Evolutionary conservation across 1,140 invertebrate genomes (phyloP).

Genomic region (Lepeophtheirus salmonis): DNA sequence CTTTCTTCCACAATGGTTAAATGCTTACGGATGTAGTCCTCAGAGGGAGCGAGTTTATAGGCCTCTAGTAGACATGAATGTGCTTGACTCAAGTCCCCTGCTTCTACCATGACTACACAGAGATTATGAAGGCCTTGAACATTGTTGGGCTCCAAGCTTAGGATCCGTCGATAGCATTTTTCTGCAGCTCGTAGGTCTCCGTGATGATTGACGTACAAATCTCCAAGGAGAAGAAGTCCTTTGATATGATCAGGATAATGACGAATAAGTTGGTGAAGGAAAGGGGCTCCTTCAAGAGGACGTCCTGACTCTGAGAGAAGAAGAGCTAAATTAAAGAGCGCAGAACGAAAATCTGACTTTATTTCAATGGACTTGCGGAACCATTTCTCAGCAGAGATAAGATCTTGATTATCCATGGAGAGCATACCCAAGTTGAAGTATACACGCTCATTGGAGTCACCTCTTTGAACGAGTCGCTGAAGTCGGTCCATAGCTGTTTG

Average conservation of each 20-base stretch:
- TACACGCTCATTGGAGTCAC: constrained; percentile 51
- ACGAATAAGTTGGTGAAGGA: constrained; percentile 70
- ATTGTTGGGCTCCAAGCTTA: constrained; percentile 68
- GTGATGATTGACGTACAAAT: constrained; percentile 89
- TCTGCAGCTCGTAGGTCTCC: constrained; percentile 82
- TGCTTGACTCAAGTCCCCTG: constrained; percentile 57
- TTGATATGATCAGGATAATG: constrained; percentile 86
- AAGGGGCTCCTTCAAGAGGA: constrained; percentile 75
- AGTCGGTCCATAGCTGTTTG: constrained; percentile 56
- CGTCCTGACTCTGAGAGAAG: constrained; percentile 65
- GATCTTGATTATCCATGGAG: constrained; percentile 80
- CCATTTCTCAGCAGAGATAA: constrained; percentile 65
- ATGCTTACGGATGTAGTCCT: constrained; percentile 75
- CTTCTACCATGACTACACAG: constrained; percentile 83
- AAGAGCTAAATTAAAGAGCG: constrained; percentile 80
- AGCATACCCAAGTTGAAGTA: constrained; percentile 91
- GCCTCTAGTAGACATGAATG: constrained; percentile 62
- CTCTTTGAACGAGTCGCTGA: constrained; percentile 56
- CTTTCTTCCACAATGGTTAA: constrained; percentile 59
- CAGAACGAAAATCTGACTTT: constrained; percentile 51
- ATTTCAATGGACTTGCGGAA: constrained; percentile 43
- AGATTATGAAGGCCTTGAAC: constrained; percentile 87
- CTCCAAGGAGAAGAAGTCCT: constrained; percentile 76
- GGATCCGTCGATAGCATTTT: constrained; percentile 71
- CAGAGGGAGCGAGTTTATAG: constrained; percentile 54